Evolutionary conservation across 2,113 vertebrate genomes (phyloP), one percentile per base, ranked within the genome.

Genomic region (Vidua macroura): DNA sequence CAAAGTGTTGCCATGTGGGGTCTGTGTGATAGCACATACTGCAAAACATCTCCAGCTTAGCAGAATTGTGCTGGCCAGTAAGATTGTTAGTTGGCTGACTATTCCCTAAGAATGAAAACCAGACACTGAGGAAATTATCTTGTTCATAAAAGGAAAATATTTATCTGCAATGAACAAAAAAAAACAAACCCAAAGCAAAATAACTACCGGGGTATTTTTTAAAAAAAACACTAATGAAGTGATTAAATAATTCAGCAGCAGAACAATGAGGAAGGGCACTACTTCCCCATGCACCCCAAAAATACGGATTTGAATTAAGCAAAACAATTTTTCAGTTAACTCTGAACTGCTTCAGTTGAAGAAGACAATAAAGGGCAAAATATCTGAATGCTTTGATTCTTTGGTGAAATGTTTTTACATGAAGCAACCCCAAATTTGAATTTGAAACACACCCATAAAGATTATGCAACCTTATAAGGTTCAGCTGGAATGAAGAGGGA

Each of bases 71-170:
- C 80, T 86, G 79, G 87, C 66, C 70, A 87, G 72, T 86, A 1
- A 0, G 53, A 64, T 7, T 90, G 79, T 67, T 79, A 80, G 69
- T 25, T 92, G 86, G 88, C 83, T 92, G 66, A 75, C 78, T 84
- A 15, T 33, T 75, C 39, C 43, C 33, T 79, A 81, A 86, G 83
- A 96, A 95, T 91, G 83, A 93, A 91, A 96, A 93, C n/a, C 87
- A 94, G 93, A 68, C 80, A 53, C 53, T 39, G 39, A 92, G 85
- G 74, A 95, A 96, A 78, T 41, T 17, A 17, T 64, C 78, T 75
- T 86, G 67, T 72, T 95, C 90, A 81, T 81, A 88, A 95, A 92
- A 91, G 82, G 76, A 87, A 94, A 94, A 78, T 68, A 94, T 58
- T 72, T 85, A 83, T 86, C 75, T 66, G 22, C 41, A 83, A 64